Conservation (phyloP, 2,888 invertebrate genomes). For the Pollenia griseotomentosa region DNA sequence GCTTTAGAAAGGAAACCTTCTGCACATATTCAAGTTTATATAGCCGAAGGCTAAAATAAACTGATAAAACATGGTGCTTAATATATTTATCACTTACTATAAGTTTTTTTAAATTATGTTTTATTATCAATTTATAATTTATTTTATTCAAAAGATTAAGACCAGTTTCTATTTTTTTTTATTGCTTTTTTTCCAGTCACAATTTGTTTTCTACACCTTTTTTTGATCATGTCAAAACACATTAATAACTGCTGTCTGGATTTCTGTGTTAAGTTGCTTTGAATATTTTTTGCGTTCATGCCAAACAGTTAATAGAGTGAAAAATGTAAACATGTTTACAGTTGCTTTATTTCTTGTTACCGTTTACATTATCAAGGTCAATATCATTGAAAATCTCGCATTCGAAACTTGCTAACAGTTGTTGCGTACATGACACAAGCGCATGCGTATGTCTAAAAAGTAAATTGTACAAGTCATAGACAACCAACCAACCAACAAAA, state of each 20-base stretch:
- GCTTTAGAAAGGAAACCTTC: conserved; percentile 12
- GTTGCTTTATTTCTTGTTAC: conserved; percentile 65
- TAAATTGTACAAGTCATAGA: conserved; percentile 13
- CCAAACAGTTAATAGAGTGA: conserved; percentile 56
- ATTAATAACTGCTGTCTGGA: conserved; percentile 25
- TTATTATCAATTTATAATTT: conserved; percentile 23
- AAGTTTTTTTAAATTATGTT: not conserved
- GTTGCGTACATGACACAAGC: conserved; percentile 53
- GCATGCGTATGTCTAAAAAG: conserved; percentile 45
- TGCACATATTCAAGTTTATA: not conserved
- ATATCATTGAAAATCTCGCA: conserved; percentile 66
- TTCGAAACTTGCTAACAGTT: conserved; percentile 25
- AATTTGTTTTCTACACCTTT: conserved; percentile 44
- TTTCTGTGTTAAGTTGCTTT: not conserved
- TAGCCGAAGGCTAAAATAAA: not conserved
- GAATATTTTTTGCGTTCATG: not conserved
- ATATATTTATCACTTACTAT: conserved; percentile 12
- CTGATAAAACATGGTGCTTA: not conserved
- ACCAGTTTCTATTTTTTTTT: conserved; percentile 43
- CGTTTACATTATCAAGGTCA: conserved; percentile 66
- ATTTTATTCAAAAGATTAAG: conserved; percentile 8
- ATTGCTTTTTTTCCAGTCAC: conserved; percentile 8
- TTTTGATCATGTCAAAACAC: conserved; percentile 44
- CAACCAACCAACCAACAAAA: conserved; percentile 15
- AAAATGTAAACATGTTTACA: conserved; percentile 60